Conservation (phyloP, 2,113 vertebrate genomes). For the Donacobius atricapilla region DNA sequence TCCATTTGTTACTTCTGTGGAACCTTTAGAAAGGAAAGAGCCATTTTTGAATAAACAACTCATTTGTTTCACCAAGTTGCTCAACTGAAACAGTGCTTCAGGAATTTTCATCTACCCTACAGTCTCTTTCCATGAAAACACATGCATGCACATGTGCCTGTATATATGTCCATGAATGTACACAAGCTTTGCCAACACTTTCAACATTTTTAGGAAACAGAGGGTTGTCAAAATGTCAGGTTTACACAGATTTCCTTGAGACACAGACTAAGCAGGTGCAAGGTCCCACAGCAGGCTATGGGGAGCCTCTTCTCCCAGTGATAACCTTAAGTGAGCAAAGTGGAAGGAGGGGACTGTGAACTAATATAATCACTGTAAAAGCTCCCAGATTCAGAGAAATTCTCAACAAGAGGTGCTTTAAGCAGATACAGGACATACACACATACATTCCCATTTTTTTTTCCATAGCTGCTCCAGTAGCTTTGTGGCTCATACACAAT, state of each 20-base stretch:
- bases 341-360: accelerated
- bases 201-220: neutral
- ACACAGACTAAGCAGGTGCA: neutral
- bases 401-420: neutral
- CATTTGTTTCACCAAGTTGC: neutral
- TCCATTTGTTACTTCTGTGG: neutral
- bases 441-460: neutral
- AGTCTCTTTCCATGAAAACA: neutral
- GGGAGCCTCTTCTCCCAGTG: neutral
- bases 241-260: neutral
- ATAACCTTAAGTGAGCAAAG: neutral
- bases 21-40: neutral
- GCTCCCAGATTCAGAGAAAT: neutral
- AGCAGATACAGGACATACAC: neutral
- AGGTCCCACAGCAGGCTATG: neutral
- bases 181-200: neutral
- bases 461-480: neutral
- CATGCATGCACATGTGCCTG: accelerated
- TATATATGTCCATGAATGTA: too few relatives aligned
- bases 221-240: too few relatives aligned
- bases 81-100: neutral
- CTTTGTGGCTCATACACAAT: neutral
- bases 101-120: neutral
- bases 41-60: neutral
- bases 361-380: neutral